Base-by-base conservation (phyloP, 2,888 invertebrate genomes). In the Lepas anatifera region DNA sequence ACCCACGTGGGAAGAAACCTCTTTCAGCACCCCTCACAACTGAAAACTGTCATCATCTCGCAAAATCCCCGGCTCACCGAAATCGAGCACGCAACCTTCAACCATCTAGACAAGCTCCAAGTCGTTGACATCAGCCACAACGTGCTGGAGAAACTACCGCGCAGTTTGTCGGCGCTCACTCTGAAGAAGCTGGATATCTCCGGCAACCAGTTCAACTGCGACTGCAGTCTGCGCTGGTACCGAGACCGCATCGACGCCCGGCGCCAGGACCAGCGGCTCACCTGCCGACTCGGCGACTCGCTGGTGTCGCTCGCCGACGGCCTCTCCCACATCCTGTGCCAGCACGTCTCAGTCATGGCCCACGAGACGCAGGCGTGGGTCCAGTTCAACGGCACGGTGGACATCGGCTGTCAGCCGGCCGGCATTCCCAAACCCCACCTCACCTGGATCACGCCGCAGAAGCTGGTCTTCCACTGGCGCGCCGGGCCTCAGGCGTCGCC, bases 361-460 rank as follows among this genome's bases (percentile, higher is more conserved):
- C 73, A 72, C 68, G 39, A 70, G 46, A 52, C 67, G 50, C 73
- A 66, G 39, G 66, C 73, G 39, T 66, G 70, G 71, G 50, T 71
- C 16, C 41, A 48, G 18, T 58, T 68, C 48, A 70, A 64, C n/a
- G 69, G 67, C 48, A 71, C 72, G 63, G 73, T 71, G 41, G 58
- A 70, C 29, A 70, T 74, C 46, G 72, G 71, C 68, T 74, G 74
- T 50, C 72, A 72, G 41, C 63, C 70, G n/a, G 71, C 73, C 6
- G 73, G 73, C 43, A 63, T 70, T 39, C 74, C 74, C 67, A 64
- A 63, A 27, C 73, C 72, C 27, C 58, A 66, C 18, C 48, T 74
- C 22, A 67, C 73, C 32, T 74, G 74, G 74, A 39, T 72, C 50
- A 70, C 72, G 16, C 69, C 70, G 39, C 67, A 70, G 16, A 70